Evolutionary conservation across 2,113 vertebrate species (phyloP), one percentile per base, ranked within the genome.

Genomic region (Melierax canorus): DNA sequence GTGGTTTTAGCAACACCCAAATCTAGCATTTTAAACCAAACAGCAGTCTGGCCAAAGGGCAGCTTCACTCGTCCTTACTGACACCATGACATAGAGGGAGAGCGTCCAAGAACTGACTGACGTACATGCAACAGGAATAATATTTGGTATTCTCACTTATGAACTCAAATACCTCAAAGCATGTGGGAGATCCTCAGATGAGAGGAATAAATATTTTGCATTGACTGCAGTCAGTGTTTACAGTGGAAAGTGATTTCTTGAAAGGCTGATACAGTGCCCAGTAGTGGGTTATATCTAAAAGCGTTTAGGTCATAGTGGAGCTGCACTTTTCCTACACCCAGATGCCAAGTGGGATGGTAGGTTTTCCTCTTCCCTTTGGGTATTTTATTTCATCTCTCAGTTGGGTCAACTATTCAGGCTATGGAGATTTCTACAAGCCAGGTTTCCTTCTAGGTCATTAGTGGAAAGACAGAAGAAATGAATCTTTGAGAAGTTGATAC

Each of bases 1-100:
- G 82, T 88, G 88, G 80, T 90, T 91, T 88, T 76, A 91, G 87
- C 67, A 94, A 79, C 91, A 96, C 55, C 74, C 87, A 84, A 86
- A 90, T 63, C 72, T 68, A 74, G 45, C 3, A 1, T 92, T 94
- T 86, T 93, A 91, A 97, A 94, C 38, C 91, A 86, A 94, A 97
- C 79, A 96, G 48, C 51, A 48, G 60, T 45, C 66, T 93, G 94
- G 91, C 82, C 88, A 94, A 92, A 97, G 94, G 88, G 93, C 95
- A 86, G 45, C 63, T 92, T 92, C 77, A 46, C 77, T 93, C 58
- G 93, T 91, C 86, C 55, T 74, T 75, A 14, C 68, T 87, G 95
- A 95, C 90, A 96, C 86, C 32, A 10, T 53, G 88, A 84, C 76
- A 92, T 15, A 72, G 78, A 86, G 63, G 73, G 62, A 95, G 79